Evolutionary conservation across 2,113 vertebrate genomes (phyloP).

Genomic region (Entelurus aequoreus): DNA sequence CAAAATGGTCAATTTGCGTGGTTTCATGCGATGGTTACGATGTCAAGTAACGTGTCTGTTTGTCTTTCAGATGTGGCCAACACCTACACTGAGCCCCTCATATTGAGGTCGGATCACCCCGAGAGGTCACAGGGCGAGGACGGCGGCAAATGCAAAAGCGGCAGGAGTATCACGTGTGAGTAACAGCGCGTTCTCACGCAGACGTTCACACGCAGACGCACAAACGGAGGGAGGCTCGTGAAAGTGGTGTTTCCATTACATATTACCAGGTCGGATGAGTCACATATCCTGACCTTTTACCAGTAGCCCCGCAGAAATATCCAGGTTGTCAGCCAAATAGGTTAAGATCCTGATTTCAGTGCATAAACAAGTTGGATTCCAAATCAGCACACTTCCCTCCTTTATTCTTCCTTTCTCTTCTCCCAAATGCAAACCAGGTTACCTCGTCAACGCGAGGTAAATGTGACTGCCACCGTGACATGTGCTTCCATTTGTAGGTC

Average conservation of each 20-base stretch:
- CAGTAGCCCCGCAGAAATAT: slow-evolving; percentile 52
- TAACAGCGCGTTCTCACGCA: slow-evolving; percentile 26
- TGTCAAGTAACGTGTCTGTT: slow-evolving; percentile 3
- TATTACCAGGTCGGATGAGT: slow-evolving; percentile 51
- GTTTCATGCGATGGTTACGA: slow-evolving; percentile 1
- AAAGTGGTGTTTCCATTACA: slow-evolving; percentile 60
- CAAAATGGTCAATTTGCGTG: slow-evolving; percentile 2
- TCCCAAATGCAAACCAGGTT: neutral
- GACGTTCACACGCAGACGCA: slow-evolving; percentile 8
- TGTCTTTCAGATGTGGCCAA: slow-evolving; percentile 55
- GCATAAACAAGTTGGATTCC: slow-evolving; percentile 12
- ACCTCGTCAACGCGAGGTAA: slow-evolving; percentile 4
- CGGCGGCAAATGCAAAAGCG: slow-evolving; percentile 48
- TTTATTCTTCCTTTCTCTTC: slow-evolving; percentile 6
- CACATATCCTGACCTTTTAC: slow-evolving; percentile 62
- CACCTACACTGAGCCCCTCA: slow-evolving; percentile 60
- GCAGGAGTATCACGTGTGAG: slow-evolving; percentile 72
- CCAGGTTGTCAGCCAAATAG: slow-evolving; percentile 36
- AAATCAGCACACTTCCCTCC: slow-evolving; percentile 11
- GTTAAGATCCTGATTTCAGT: slow-evolving; percentile 36
- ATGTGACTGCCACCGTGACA: slow-evolving; percentile 1
- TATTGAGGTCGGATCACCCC: slow-evolving; percentile 57
- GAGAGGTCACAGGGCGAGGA: slow-evolving; percentile 35
- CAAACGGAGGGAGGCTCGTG: slow-evolving; percentile 16
- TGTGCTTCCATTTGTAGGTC: slow-evolving; percentile 10